phyloP scores from a whole-genome alignment of 2,888 invertebrate genomes.

The Lasioglossum calceatum region DNA sequence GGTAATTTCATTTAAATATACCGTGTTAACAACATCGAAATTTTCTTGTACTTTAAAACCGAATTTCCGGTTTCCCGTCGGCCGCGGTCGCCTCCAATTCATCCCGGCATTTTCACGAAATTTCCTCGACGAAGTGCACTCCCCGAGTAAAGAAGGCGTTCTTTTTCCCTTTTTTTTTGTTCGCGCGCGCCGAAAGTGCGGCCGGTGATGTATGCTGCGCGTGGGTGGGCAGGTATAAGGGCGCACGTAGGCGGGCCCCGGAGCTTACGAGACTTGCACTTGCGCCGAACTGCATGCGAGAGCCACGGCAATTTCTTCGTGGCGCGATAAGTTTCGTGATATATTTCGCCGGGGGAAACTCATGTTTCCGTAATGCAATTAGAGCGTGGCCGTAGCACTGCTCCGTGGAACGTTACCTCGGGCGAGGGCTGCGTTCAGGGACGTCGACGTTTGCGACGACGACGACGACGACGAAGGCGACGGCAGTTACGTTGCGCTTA shows the following conservation, averaged over 20 bases:
- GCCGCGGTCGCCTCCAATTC: not conserved
- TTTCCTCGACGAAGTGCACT: not conserved
- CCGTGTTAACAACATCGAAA: not conserved
- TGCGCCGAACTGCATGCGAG: constrained; percentile 68
- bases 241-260: constrained; percentile 74
- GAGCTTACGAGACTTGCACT: constrained; percentile 70
- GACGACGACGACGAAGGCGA: constrained; percentile 12
- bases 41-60: not conserved
- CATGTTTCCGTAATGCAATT: constrained; percentile 83
- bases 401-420: constrained; percentile 47
- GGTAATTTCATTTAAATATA: not conserved
- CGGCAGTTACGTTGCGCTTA: constrained; percentile 62
- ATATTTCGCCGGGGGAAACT: constrained; percentile 77
- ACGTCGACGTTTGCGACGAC: constrained; percentile 40
- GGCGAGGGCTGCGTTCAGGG: constrained; percentile 49
- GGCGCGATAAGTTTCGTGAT: constrained; percentile 76
- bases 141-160: constrained; percentile 11
- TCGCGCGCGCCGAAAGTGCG: constrained; percentile 59
- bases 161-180: constrained; percentile 30
- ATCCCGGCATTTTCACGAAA: constrained; percentile 11
- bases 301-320: constrained; percentile 73
- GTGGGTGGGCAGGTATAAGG: constrained; percentile 74
- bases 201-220: constrained; percentile 65
- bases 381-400: constrained; percentile 77
- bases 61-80: not conserved